These are phyloP conservation scores for Chaetoderma sp. DNA, from an alignment of 2,888 invertebrate genomes.

Conservation along the genomic window DNA sequence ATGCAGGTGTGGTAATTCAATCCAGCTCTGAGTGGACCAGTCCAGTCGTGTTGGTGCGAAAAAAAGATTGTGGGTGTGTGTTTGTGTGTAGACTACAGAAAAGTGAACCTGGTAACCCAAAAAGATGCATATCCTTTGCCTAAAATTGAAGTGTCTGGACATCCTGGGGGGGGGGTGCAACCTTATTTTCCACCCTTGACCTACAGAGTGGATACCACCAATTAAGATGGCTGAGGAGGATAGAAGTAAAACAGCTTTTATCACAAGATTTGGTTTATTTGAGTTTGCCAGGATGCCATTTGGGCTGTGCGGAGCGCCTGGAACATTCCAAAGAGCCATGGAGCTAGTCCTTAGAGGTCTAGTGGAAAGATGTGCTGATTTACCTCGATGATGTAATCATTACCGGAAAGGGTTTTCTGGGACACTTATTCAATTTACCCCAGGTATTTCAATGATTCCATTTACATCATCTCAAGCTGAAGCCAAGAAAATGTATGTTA, in stretches of 20 bases:
- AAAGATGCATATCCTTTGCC: conserved; percentile 19
- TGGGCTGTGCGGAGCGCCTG: conserved; percentile 17
- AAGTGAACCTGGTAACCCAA: conserved; percentile 11
- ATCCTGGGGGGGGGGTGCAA: neutral
- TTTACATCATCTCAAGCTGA: neutral
- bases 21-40: conserved; percentile 11
- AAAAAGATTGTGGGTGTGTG: conserved; percentile 2
- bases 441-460: neutral
- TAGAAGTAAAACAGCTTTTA: conserved; percentile 26
- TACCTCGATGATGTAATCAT: conserved; percentile 3
- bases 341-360: conserved; percentile 5
- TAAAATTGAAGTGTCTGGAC: conserved; percentile 9
- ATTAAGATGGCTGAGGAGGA: conserved; percentile 12
- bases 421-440: neutral
- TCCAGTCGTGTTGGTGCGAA: conserved; percentile 15
- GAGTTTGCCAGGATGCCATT: conserved; percentile 9
- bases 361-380: neutral
- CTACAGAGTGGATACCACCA: conserved; percentile 23
- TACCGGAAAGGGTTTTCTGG: neutral
- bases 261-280: conserved; percentile 24
- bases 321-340: conserved; percentile 19
- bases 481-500: neutral
- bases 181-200: conserved; percentile 3
- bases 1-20: neutral
- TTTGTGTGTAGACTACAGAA: conserved; percentile 15